phyloP scores from a whole-genome alignment of 2,888 invertebrate species.

The Endomychus coccineus region DNA sequence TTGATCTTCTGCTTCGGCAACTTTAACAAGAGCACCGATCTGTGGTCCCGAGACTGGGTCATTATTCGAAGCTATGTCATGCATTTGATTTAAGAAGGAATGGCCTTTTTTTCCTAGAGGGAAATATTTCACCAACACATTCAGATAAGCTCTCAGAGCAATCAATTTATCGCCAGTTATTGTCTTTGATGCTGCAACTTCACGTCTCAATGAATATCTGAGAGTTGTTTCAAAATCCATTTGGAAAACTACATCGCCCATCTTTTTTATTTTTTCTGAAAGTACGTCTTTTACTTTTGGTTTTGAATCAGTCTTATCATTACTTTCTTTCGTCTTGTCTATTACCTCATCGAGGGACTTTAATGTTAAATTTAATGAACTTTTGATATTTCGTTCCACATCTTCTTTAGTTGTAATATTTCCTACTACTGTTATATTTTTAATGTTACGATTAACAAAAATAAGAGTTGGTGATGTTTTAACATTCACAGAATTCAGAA shows the following conservation, averaged over 20 bases:
- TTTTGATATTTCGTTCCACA: background rate
- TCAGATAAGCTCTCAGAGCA: constrained; percentile 68
- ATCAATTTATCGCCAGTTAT: constrained; percentile 65
- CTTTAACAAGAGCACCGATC: constrained; percentile 50
- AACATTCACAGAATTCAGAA: constrained; percentile 1
- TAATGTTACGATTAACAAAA: constrained; percentile 3
- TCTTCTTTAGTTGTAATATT: constrained; percentile 2
- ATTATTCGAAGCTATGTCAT: constrained; percentile 47
- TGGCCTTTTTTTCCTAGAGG: constrained; percentile 66
- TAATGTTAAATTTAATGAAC: constrained; percentile 7
- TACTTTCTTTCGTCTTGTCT: background rate
- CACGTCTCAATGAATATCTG: constrained; percentile 74
- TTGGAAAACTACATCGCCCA: constrained; percentile 64
- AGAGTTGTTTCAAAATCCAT: constrained; percentile 83
- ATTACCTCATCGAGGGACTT: constrained; percentile 6
- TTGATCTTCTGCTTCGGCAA: constrained; percentile 46
- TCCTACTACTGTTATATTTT: background rate
- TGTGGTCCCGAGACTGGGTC: constrained; percentile 53
- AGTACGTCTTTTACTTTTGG: constrained; percentile 33
- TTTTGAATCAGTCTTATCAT: constrained; percentile 27
- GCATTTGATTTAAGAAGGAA: constrained; percentile 56
- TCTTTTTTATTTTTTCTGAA: constrained; percentile 35
- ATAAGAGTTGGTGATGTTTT: constrained; percentile 5
- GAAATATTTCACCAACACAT: constrained; percentile 66
- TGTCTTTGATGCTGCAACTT: constrained; percentile 63